These are phyloP conservation scores for Diorhabda sublineata DNA, from an alignment of 1,140 invertebrate genomes.

Conservation along the genomic window DNA sequence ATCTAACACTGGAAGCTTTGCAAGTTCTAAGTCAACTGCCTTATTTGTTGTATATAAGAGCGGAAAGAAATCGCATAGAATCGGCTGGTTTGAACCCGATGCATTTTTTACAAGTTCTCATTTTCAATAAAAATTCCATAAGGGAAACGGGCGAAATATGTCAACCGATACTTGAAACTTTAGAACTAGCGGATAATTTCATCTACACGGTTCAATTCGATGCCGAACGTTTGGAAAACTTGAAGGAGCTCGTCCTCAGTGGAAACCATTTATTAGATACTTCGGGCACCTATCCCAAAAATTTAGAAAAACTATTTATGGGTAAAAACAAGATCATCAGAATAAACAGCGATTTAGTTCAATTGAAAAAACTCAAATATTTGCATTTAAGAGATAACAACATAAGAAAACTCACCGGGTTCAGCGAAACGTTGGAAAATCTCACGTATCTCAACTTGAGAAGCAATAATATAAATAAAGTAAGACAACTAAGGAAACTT, in stretches of 20 bases:
- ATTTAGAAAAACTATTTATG: conserved; percentile 46
- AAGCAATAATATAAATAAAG: conserved; percentile 49
- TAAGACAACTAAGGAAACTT: conserved; percentile 52
- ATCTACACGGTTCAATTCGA: conserved; percentile 39
- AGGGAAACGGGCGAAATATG: conserved; percentile 48
- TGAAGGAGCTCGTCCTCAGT: conserved; percentile 48
- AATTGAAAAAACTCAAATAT: conserved; percentile 49
- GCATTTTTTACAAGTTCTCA: conserved; percentile 53
- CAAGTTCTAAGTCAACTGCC: conserved; percentile 50
- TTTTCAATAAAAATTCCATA: conserved; percentile 51
- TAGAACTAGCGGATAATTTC: conserved; percentile 51
- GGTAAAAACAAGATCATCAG: conserved; percentile 30
- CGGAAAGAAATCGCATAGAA: conserved; percentile 49
- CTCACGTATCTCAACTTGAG: conserved; percentile 54
- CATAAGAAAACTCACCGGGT: conserved; percentile 50
- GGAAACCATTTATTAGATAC: conserved; percentile 51
- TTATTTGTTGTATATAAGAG: conserved; percentile 51
- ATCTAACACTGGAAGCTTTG: conserved; percentile 47
- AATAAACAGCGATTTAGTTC: conserved; percentile 39
- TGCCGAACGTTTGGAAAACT: conserved; percentile 29
- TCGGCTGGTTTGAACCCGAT: conserved; percentile 49
- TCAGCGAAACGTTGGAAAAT: conserved; percentile 44
- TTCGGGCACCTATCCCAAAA: conserved; percentile 45
- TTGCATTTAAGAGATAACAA: conserved; percentile 53
- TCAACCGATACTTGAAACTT: conserved; percentile 51